phyloP scores from a whole-genome alignment of 2,797 vertebrate species.

The Liasis olivaceus region DNA sequence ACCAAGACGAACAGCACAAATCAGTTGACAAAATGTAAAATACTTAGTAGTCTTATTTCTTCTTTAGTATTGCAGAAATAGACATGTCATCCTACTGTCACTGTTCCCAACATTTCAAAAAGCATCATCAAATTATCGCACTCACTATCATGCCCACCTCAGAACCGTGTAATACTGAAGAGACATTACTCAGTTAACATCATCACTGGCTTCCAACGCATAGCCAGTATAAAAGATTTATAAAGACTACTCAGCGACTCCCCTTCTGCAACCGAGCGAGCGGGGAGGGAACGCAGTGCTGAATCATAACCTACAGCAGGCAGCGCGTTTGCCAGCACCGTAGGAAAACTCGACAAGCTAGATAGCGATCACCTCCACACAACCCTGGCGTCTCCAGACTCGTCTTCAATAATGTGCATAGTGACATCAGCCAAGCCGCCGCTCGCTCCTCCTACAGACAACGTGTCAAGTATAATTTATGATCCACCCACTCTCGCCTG shows the following conservation, averaged over 20 bases:
- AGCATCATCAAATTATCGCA: not conserved
- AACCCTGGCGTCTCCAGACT: not conserved
- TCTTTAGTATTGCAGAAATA: not conserved
- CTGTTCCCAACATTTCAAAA: not conserved
- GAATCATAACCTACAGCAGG: not conserved
- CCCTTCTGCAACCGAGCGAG: not conserved
- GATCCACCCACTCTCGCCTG: not conserved
- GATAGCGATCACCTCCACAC: not conserved
- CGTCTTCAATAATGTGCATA: not conserved
- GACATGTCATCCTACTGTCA: too few relatives aligned
- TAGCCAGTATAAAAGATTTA: not conserved
- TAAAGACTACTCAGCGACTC: not conserved
- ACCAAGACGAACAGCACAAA: not conserved
- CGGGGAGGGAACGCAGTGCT: not conserved
- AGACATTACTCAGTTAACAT: not conserved
- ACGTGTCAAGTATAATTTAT: slow-evolving; percentile 41
- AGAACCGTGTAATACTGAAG: not conserved
- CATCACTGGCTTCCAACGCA: too few relatives aligned
- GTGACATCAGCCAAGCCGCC: slow-evolving; percentile 10
- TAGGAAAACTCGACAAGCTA: not conserved
- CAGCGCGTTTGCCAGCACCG: not conserved
- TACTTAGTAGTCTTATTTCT: not conserved
- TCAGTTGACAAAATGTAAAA: not conserved
- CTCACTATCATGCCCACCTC: not conserved
- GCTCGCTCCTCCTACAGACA: slow-evolving; percentile 54